Base-by-base conservation (phyloP, 1,140 invertebrate species). In the Drosophila sucinea region DNA sequence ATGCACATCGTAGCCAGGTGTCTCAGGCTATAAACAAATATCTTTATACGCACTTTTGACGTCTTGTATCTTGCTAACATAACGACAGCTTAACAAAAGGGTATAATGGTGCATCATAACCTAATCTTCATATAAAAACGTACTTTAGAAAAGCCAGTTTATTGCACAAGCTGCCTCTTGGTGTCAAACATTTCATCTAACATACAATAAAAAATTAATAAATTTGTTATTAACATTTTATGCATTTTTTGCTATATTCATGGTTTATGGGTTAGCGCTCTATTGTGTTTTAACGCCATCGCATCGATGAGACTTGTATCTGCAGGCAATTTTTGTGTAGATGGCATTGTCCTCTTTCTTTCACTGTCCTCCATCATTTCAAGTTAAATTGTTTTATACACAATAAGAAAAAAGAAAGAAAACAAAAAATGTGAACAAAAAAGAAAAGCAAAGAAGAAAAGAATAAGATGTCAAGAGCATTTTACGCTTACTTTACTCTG, bases 401-500 rank as follows among this genome's bases (percentile, higher is more conserved):
- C 27, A 27, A 55, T 27, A 23, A 41, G 33, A 25, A 60, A 27
- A 38, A 17, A 33, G 11, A 58, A 23, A 38, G 32, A 58, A 25
- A n/a, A n/a, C n/a, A 25, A 10, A 7, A 7, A 29, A 8, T 8
- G 29, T 10, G 8, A 27, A 51, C 0, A 25, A 29, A 8, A 30
- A 8, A 23, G 5, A n/a, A 33, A 27, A 40, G 40, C 41, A 17
- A 32, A 10, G n/a, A 41, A 54, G 29, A 33, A 60, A 35, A 73
- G 35, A 66, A 35, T 35, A 60, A 44, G 56, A 68, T 60, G 61
- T 33, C 51, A 77, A 56, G 10, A 10, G 38, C 62, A 67, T 85
- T 85, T 81, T 25, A 81, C 57, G 73, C 60, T 70, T 63, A 71
- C 77, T 85, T 77, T 51, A 27, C 38, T 41, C 67, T 44, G 29